Evolutionary conservation across 1,140 invertebrate genomes (phyloP), one percentile per base, ranked within the genome.

Genomic region (Drosophila murphyi): DNA sequence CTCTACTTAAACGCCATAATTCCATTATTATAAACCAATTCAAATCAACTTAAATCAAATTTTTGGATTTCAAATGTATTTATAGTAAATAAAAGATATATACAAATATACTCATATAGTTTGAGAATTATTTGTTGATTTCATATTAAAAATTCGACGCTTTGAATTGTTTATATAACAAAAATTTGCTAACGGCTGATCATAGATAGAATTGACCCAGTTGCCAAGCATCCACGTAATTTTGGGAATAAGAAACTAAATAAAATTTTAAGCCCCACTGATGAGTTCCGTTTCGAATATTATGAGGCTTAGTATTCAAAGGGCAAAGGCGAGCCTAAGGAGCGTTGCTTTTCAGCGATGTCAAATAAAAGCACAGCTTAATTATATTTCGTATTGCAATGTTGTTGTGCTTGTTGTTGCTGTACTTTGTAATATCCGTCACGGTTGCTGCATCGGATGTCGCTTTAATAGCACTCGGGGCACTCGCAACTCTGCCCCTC

Each of bases 351-450:
- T 62, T 50, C 10, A 62, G 51, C n/a, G 29, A n/a, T 51, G 55
- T 48, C 43, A 35, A 65, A 78, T 64, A 70, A 75, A 78, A 69
- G n/a, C 32, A 57, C 31, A 70, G 61, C 75, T 68, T 82, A 78
- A 76, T 82, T 82, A 76, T 78, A 78, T 78, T 82, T 82, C 61
- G 39, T 31, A 32, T 55, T 63, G 47, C 37, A 34, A 45, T 45
- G 48, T 29, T 65, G 10, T 55, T 62, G 51, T 31, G 59, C 50
- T 43, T 75, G 47, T 45, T 71, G 48, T 28, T 75, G 52, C 4
- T 41, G 67, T 54, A 65, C 59, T 71, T 69, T 72, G 73, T 82
- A 83, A 83, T 83, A 83, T 83, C 80, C 80, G 80, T 70, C 54
- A 51, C 35, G 47, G 31, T 43, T 50, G 67, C 60, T 37, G 69